Evolutionary conservation across 2,888 invertebrate species (phyloP), one percentile per base, ranked within the genome.

Genomic region (Ophion ventricosus): DNA sequence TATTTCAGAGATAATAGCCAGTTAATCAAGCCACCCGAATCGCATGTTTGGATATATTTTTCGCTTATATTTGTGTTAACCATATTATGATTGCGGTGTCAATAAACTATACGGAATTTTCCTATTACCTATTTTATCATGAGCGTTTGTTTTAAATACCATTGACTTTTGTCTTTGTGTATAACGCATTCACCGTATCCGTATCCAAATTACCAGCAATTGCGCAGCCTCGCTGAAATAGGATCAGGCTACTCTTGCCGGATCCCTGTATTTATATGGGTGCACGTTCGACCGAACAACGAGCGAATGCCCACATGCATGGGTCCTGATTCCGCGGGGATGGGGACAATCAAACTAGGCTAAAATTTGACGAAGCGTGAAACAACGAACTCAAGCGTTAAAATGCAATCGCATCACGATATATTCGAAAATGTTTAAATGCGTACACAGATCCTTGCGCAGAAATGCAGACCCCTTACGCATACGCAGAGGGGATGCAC

Each of bases 351-450:
- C 29, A 56, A 61, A 54, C n/a, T 25, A 56, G 67, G 70, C 29
- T 75, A 79, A 40, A 61, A 56, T 75, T 64, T 56, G n/a, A 59
- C 70, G 40, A 49, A 73, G 20, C 73, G 66, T 26, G 20, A 61
- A 49, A 25, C 40, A 40, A 80, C 70, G 63, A 76, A 63, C 59
- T 17, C 35, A 17, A 76, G 59, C 83, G 66, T 67, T 72, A 66
- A 70, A 80, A 80, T 80, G 54, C 72, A 75, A 80, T 76, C 61
- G 26, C 54, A 25, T 49, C 35, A 54, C 59, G 69, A 57, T 72
- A 72, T 7, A 20, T 80, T 64, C 49, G 49, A 49, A 57, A 63
- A 70, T 63, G 63, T 40, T 49, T 29, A 49, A 54, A 67, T 14
- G 49, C 26, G 70, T 43, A 43, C 59, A 54, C 67, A 79, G 74